Percentiles rank a stretch among this genome's conserved stretches.
Evolutionary conservation across 2,797 vertebrate genomes (phyloP).

Genomic region (Cryptoblepharus egeriae): DNA sequence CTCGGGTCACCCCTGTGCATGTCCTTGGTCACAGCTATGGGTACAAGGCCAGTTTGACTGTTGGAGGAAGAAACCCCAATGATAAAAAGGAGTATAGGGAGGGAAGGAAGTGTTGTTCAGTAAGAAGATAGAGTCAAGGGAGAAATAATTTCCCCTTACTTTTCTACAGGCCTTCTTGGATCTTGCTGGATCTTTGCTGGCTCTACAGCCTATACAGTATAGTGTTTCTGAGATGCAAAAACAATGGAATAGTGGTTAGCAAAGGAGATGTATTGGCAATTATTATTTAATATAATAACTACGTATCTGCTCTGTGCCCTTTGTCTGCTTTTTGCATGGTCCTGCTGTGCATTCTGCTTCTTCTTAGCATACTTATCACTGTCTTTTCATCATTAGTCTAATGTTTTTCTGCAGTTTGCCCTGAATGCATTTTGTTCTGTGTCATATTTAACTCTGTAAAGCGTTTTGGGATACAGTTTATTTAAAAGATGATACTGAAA

Average conservation of each 20-base stretch:
- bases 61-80: no score
- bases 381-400: not conserved
- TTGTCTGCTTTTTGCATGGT: not conserved
- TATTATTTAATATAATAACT: constrained; percentile 5
- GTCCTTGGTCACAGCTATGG: no score
- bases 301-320: constrained; percentile 2
- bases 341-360: not conserved
- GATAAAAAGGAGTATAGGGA: no score
- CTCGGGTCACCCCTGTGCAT: no score
- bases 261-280: not conserved
- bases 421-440: not conserved
- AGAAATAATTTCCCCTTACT: no score
- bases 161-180: no score
- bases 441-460: constrained; percentile 14
- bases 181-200: no score
- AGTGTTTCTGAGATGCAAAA: no score
- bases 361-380: not conserved
- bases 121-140: no score
- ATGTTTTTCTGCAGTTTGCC: not conserved
- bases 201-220: no score
- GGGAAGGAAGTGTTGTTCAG: no score
- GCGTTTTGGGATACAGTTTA: fast-evolving
- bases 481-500: constrained; percentile 20
- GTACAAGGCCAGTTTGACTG: no score
- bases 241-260: not conserved